Evolutionary conservation across 2,797 vertebrate species (phyloP).

Genomic region (Muraenolepis orangiensis): DNA sequence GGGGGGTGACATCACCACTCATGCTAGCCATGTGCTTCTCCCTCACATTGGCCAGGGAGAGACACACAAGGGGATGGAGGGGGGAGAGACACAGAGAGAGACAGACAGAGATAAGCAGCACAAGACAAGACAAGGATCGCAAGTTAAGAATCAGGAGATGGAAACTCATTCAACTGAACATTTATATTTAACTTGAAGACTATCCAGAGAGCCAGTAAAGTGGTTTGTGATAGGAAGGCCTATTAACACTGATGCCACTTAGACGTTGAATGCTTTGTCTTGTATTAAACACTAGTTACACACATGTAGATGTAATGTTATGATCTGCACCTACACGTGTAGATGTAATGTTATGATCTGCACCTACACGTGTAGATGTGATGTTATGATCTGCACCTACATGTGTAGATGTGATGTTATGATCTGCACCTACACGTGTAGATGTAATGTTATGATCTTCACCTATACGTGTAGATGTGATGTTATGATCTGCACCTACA

Average conservation of each 20-base stretch:
- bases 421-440: too few species aligned
- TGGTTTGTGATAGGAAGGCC: background rate
- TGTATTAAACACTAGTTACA: background rate
- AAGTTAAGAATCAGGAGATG: background rate
- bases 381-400: too few species aligned
- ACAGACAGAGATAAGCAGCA: background rate
- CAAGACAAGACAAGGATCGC: background rate
- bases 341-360: too few species aligned
- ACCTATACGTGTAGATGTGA: too few species aligned
- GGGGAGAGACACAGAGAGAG: slow-evolving; percentile 4
- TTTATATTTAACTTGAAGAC: background rate
- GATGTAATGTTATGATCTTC: too few species aligned
- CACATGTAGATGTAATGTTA: too few species aligned
- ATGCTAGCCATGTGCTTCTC: slow-evolving; percentile 80
- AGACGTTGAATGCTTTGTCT: background rate
- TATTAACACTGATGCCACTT: background rate
- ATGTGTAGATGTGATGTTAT: too few species aligned
- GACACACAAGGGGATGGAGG: slow-evolving; percentile 18
- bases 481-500: too few species aligned
- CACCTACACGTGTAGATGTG: too few species aligned
- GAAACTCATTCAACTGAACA: background rate
- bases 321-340: too few species aligned
- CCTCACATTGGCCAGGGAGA: slow-evolving; percentile 77
- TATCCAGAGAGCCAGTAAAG: background rate
- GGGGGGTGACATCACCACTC: slow-evolving; percentile 65